phyloP scores from a whole-genome alignment of 2,113 vertebrate species.

The Podarcis raffonei region DNA sequence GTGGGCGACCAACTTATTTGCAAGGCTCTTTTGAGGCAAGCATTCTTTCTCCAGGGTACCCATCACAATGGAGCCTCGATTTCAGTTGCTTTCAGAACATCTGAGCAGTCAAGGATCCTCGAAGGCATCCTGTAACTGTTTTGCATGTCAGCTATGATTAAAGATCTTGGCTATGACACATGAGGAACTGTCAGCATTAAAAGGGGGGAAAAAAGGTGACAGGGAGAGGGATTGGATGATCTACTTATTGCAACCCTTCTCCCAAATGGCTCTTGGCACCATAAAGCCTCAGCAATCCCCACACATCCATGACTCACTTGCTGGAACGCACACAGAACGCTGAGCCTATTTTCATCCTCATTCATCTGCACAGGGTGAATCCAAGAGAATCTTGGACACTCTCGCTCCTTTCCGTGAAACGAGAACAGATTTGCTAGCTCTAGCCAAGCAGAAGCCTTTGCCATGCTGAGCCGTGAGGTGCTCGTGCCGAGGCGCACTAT shows the following conservation, averaged over 20 bases:
- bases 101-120: neutral
- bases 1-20: slow-evolving; percentile 1
- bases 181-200: slow-evolving; percentile 13
- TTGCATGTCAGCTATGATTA: slow-evolving; percentile 13
- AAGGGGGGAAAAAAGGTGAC: neutral
- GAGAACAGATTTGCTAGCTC: slow-evolving; percentile 17
- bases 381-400: slow-evolving; percentile 19
- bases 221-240: slow-evolving; percentile 2
- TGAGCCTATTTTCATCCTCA: slow-evolving; percentile 31
- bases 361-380: slow-evolving; percentile 22
- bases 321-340: slow-evolving; percentile 13
- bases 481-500: slow-evolving; percentile 8
- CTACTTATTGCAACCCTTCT: slow-evolving; percentile 15
- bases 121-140: neutral
- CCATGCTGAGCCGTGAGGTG: slow-evolving; percentile 1
- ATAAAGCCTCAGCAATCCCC: slow-evolving; percentile 6
- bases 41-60: neutral
- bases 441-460: slow-evolving; percentile 27
- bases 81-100: neutral
- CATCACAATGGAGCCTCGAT: neutral
- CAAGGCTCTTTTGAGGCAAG: neutral
- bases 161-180: neutral
- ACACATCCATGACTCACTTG: neutral
- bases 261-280: slow-evolving; percentile 8
- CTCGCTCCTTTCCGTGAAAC: slow-evolving; percentile 15